Evolutionary conservation across 2,797 vertebrate genomes (phyloP).

Genomic region (Saxicola maurus): DNA sequence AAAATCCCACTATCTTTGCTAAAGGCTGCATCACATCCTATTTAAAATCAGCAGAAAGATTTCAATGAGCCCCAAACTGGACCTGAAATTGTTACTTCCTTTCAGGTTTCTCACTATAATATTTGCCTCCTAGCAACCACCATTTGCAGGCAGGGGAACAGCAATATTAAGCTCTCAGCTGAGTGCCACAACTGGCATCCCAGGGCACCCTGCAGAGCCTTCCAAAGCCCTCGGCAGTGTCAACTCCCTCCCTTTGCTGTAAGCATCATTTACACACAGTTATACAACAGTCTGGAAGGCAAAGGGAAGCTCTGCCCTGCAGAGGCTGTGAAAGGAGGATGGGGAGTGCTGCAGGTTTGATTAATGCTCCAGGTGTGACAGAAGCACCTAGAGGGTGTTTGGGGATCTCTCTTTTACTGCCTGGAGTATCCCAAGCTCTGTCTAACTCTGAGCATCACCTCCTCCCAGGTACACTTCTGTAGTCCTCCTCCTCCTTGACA

Average conservation of each 20-base stretch:
- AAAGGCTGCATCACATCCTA: neutral
- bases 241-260: neutral
- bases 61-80: neutral
- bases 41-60: neutral
- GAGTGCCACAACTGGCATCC: neutral
- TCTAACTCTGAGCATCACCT: neutral
- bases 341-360: neutral
- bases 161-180: neutral
- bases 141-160: neutral
- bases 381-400: neutral
- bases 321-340: neutral
- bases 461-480: neutral
- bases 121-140: constrained; percentile 38
- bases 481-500: neutral
- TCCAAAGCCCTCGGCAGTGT: neutral
- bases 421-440: neutral
- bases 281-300: neutral
- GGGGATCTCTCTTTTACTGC: neutral
- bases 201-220: neutral
- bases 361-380: neutral
- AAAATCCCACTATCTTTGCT: neutral
- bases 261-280: neutral
- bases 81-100: constrained; percentile 11
- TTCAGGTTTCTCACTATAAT: neutral
- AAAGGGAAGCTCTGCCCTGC: neutral